Base-by-base conservation (phyloP, 37 sponge, comb jelly and placozoan species). In the Corticium candelabrum region DNA sequence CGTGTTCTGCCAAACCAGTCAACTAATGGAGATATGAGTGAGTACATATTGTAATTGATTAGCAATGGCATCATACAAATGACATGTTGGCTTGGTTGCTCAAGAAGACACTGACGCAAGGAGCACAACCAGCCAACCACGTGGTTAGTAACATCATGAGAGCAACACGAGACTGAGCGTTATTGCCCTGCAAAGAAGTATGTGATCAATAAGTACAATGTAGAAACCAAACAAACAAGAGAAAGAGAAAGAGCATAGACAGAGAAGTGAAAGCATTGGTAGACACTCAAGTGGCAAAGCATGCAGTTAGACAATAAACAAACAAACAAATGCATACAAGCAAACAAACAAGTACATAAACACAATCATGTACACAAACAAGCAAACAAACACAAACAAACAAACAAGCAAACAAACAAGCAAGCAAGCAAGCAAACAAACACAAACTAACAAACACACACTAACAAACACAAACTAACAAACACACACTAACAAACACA, bases 91-190 rank as follows among this genome's bases (percentile, higher is more conserved):
- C 76, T 2, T 74, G n/a, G 37, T 86, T 86, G 77, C 74, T 69
- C 11, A 95, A 82, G 76, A 95, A 87, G 79, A 86, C 85, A 1
- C 83, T 71, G 37, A 95, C 96, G 67, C 85, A 88, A 1, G 80
- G 5, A 5, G 81, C 76, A 35, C 87, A 91, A 33, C 88, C 83
- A 38, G 75, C 70, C 68, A 95, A 70, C 96, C 96, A 95, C 31
- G 81, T 77, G 38, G 82, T 78, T 34, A 95, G 84, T 3, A 95
- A 81, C 37, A 95, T 83, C 34, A 95, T 84, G 30, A 89, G 76
- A 2, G 90, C 92, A 38, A 95, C 57, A 34, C 81, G 73, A 33
- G 86, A 87, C 62, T 76, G 82, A 21, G 77, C 74, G 62, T 88
- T 76, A 41, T 91, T 76, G 11, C 78, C 3, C 56, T 75, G 70